These are phyloP conservation scores for Oscheius myriophilus DNA, from an alignment of 2,888 invertebrate genomes.

Conservation along the genomic window DNA sequence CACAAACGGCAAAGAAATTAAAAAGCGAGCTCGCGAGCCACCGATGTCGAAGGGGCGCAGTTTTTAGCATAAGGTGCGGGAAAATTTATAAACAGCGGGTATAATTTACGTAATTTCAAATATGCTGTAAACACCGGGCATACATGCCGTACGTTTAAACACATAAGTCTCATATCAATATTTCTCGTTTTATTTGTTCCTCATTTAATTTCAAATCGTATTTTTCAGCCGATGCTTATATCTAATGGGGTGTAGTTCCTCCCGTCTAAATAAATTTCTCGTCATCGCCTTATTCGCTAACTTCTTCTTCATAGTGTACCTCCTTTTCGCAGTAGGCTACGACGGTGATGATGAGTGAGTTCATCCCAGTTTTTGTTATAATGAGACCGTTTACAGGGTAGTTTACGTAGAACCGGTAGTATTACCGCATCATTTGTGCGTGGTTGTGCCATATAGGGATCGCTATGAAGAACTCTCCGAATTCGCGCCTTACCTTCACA, in stretches of 20 bases:
- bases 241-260: constrained; percentile 16
- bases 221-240: constrained; percentile 1
- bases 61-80: too few relatives aligned
- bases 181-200: constrained; percentile 12
- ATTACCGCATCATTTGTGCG: constrained; percentile 77
- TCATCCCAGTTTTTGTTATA: neutral
- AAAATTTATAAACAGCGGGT: neutral
- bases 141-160: neutral
- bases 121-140: neutral
- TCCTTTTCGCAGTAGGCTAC: neutral
- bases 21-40: too few relatives aligned
- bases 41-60: too few relatives aligned
- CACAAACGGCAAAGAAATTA: too few relatives aligned
- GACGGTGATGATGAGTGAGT: constrained; percentile 20
- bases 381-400: constrained; percentile 6
- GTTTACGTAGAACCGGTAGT: constrained; percentile 8
- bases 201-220: too few relatives aligned
- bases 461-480: constrained; percentile 87
- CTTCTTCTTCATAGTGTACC: constrained; percentile 13
- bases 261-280: constrained; percentile 19
- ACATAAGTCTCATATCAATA: neutral
- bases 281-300: constrained; percentile 13
- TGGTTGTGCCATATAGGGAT: constrained; percentile 93
- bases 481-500: constrained; percentile 80
- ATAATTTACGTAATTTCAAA: neutral